Percentiles rank a stretch among this genome's conserved stretches.
These are phyloP conservation scores for Pagetopsis macropterus DNA, from an alignment of 2,797 vertebrate species.

Conservation along the genomic window DNA sequence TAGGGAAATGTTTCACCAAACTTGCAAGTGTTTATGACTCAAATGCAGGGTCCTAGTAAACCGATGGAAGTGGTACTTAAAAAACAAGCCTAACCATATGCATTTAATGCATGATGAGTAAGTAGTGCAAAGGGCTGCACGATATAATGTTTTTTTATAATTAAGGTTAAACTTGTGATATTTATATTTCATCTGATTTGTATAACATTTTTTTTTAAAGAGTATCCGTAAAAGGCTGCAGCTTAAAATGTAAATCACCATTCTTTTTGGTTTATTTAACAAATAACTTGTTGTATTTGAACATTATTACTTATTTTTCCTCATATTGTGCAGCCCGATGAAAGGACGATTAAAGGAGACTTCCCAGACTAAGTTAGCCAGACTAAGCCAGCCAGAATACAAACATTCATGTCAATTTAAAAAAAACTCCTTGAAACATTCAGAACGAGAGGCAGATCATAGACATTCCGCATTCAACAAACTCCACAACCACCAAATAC, in stretches of 20 bases:
- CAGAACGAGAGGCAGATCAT: slow-evolving; percentile 69
- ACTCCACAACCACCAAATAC: slow-evolving; percentile 83
- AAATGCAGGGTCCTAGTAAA: not conserved
- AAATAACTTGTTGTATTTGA: too few species aligned
- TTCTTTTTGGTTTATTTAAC: too few species aligned
- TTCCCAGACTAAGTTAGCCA: slow-evolving; percentile 55
- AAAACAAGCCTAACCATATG: not conserved
- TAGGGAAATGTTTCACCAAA: too few species aligned
- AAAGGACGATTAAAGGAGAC: slow-evolving; percentile 38
- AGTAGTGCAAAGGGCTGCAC: not conserved
- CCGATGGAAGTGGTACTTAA: not conserved
- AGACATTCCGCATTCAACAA: slow-evolving; percentile 78
- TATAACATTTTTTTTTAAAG: too few species aligned
- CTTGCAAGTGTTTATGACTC: not conserved
- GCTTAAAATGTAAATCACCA: too few species aligned
- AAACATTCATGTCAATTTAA: slow-evolving; percentile 59
- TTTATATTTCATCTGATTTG: too few species aligned
- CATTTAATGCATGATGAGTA: not conserved
- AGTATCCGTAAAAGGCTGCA: too few species aligned
- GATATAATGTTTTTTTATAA: too few species aligned
- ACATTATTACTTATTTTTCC: too few species aligned
- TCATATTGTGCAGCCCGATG: too few species aligned
- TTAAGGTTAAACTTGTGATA: too few species aligned
- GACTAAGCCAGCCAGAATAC: slow-evolving; percentile 31
- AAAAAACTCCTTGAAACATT: slow-evolving; percentile 57